Conservation (phyloP, 2,888 invertebrate genomes). For the Leistus spinibarbis region DNA sequence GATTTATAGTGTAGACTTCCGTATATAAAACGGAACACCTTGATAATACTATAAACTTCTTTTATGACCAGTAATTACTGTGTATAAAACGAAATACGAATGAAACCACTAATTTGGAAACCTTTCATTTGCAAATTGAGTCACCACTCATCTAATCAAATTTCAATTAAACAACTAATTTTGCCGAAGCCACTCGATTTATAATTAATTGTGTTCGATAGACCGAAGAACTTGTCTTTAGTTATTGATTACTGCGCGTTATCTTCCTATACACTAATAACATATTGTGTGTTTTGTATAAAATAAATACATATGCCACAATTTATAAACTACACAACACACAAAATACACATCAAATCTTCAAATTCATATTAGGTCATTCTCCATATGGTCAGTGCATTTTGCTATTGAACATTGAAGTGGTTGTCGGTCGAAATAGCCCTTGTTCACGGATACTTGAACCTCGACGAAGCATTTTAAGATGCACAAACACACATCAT, state of each 20-base stretch:
- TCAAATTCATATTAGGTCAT: too few species aligned
- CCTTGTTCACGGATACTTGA: background rate
- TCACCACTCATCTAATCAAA: constrained; percentile 8
- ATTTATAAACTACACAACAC: too few species aligned
- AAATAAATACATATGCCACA: too few species aligned
- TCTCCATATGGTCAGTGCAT: too few species aligned
- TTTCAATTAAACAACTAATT: constrained; percentile 28
- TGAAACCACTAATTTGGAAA: background rate
- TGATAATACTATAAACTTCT: background rate
- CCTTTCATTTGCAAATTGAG: background rate
- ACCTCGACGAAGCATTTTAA: background rate
- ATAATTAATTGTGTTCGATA: constrained; percentile 27
- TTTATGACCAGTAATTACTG: background rate
- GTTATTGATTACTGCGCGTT: background rate
- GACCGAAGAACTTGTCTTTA: background rate
- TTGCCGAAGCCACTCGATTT: constrained; percentile 15
- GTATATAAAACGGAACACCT: background rate
- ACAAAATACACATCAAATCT: too few species aligned
- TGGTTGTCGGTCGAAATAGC: too few species aligned
- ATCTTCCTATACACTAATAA: too few species aligned
- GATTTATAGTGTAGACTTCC: too few species aligned
- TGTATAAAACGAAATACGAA: background rate
- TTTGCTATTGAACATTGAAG: too few species aligned
- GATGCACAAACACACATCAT: background rate
- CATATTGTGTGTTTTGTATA: too few species aligned